Conservation (phyloP, 2,113 vertebrate genomes). For the Microcebus ravelobensis region DNA sequence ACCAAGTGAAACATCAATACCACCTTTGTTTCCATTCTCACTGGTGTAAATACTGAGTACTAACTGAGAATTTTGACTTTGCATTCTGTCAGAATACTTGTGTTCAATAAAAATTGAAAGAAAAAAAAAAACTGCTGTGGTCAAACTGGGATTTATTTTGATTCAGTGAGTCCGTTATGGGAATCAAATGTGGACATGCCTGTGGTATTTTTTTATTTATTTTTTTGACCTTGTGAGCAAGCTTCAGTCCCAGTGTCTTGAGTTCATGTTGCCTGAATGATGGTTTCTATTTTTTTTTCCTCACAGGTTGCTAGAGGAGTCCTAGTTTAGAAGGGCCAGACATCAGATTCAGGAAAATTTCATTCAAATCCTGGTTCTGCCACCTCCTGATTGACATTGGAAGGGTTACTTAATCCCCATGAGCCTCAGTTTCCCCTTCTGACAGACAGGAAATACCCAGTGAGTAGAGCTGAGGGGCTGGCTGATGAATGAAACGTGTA, state of each 20-base stretch:
- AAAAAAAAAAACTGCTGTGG: conserved; percentile 49
- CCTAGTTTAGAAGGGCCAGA: not conserved
- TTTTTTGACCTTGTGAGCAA: not conserved
- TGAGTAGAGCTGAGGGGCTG: not conserved
- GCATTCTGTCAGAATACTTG: conserved; percentile 95
- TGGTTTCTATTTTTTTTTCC: not conserved
- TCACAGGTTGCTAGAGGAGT: not conserved
- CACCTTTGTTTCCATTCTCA: conserved; percentile 92
- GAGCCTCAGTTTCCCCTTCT: conserved; percentile 1
- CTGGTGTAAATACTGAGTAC: conserved; percentile 97
- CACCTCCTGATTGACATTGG: not conserved
- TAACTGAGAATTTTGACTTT: conserved; percentile 94
- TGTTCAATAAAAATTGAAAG: conserved; percentile 95
- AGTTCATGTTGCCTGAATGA: not conserved
- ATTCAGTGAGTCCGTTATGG: not conserved
- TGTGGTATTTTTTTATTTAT: not conserved
- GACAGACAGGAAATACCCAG: not conserved
- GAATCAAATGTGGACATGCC: not conserved
- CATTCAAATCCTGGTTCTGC: not conserved
- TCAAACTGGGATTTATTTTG: conserved; percentile 66
- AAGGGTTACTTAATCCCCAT: not conserved
- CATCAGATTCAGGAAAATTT: not conserved
- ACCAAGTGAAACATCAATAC: conserved; percentile 90
- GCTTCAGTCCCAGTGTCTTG: not conserved
- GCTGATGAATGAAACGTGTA: not conserved